phyloP scores from a whole-genome alignment of 2,113 vertebrate genomes.

The Phyllopteryx taeniolatus region DNA sequence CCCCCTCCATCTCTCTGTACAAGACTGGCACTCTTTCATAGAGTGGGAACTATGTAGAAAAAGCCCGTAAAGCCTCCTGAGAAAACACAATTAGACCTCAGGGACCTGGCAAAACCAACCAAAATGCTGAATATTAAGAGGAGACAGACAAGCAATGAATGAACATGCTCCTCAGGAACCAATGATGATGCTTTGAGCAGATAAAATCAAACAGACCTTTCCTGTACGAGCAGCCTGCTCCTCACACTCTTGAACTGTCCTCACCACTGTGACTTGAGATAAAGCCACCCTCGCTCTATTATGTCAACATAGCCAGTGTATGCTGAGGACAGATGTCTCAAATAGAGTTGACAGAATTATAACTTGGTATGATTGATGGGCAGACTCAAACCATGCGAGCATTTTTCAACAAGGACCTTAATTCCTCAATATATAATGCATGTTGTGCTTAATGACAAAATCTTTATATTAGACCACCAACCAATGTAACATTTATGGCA shows the following conservation, averaged over 20 bases:
- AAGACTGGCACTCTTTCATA: slow-evolving; percentile 20
- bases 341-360: slow-evolving; percentile 33
- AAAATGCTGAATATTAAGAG: slow-evolving; percentile 25
- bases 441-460: background rate
- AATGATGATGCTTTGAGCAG: slow-evolving; percentile 41
- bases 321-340: slow-evolving; percentile 39
- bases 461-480: background rate
- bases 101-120: slow-evolving; percentile 21
- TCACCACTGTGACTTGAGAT: slow-evolving; percentile 11
- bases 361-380: slow-evolving; percentile 10
- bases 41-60: slow-evolving; percentile 47
- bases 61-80: slow-evolving; percentile 21
- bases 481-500: background rate
- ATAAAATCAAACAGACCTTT: slow-evolving; percentile 43
- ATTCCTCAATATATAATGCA: background rate
- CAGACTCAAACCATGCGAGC: background rate
- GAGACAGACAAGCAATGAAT: slow-evolving; percentile 9
- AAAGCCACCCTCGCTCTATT: slow-evolving; percentile 20
- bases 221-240: slow-evolving; percentile 20
- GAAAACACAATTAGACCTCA: slow-evolving; percentile 28
- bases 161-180: background rate
- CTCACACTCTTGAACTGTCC: slow-evolving; percentile 31
- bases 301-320: slow-evolving; percentile 32
- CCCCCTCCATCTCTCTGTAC: slow-evolving; percentile 4
- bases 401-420: background rate